Base-by-base conservation (phyloP, 2,797 vertebrate genomes). In the Pagetopsis macropterus region DNA sequence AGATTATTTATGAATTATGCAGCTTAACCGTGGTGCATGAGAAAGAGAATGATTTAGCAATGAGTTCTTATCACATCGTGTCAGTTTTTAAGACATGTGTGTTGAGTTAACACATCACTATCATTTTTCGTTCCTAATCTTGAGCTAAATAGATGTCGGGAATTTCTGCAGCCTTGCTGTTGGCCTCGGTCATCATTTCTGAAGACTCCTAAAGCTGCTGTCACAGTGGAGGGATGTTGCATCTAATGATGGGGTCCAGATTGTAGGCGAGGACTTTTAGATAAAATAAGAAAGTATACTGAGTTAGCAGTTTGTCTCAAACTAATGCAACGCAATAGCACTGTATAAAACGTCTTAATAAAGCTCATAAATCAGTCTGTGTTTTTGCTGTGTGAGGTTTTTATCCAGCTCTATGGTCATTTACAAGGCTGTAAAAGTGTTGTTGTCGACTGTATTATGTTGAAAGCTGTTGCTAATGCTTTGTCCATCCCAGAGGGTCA, bases 1-100 rank as follows among this genome's bases (percentile, higher is more conserved):
- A 75, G 84, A 85, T 87, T 87, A 88, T 84, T 84, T 71, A 77
- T 78, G 74, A 82, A 82, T 83, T 78, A 85, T 70, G 78, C 70
- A 72, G 33, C 58, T 79, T 71, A 81, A 85, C 74, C 7, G 11
- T 5, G n/a, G 41, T 43, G 15, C 43, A 40, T 37, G 41, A 62
- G 58, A 65, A 60, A 62, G 64, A 60, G 49, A 46, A 62, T 68
- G 61, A 50, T 75, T 82, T 56, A 46, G 63, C 46, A 65, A 50
- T 66, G 70, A 84, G 15, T 61, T 80, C 75, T 82, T 79, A 85
- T 81, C 55, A 15, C 27, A 75, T 63, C 46, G 45, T 68, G 78
- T 73, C 72, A 55, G 80, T 79, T 75, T 82, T 41, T 55, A 45
- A 62, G 51, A 64, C 52, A 33, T 54, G 40, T 45, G 51, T 9